Base-by-base conservation (phyloP, 1,140 invertebrate species). In the Euura saliciscinereae region DNA sequence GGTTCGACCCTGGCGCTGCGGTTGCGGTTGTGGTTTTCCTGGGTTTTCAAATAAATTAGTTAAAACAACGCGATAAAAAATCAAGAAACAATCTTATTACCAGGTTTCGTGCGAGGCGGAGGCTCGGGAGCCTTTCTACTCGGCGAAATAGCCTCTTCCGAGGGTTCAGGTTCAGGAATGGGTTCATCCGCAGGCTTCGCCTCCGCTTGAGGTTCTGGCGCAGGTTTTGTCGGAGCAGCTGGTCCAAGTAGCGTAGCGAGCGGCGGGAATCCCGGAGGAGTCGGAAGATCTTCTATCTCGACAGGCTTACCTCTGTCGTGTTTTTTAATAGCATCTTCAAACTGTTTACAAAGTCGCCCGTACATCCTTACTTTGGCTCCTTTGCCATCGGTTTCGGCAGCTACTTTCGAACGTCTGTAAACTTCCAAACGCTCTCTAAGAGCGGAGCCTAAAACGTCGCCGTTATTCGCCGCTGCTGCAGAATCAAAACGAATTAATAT, bases 301-400 rank as follows among this genome's bases (percentile, higher is more conserved):
- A 98, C 88, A 0, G 93, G 86, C 84, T 92, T 94, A 4, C 97
- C 96, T 8, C 91, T 91, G 77, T 93, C 93, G 76, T 95, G 88
- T 7, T 90, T 80, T 86, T 93, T 94, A 65, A 99, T 93, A 8
- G 97, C 97, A 81, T 97, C 93, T 84, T 97, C 91, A 83, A 96
- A 99, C 87, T 99, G 97, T 86, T 98, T 98, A 42, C 96, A 94
- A 80, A 99, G 98, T 72, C 97, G 90, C 0, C 94, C 94, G 88
- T 97, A 95, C 76, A 97, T 89, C 74, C 97, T 88, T 0, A 92
- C 94, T 88, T 99, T 99, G 43, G 95, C 93, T 0, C 90, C 87
- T 81, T 99, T 97, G 3, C 91, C 92, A 76, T 94, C 92, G 45
- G 88, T 88, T 78, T 95, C 94, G 0, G 96, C 95, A 71, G 92